Evolutionary conservation across 2,113 vertebrate species (phyloP).

Genomic region (Cyrtonyx montezumae): DNA sequence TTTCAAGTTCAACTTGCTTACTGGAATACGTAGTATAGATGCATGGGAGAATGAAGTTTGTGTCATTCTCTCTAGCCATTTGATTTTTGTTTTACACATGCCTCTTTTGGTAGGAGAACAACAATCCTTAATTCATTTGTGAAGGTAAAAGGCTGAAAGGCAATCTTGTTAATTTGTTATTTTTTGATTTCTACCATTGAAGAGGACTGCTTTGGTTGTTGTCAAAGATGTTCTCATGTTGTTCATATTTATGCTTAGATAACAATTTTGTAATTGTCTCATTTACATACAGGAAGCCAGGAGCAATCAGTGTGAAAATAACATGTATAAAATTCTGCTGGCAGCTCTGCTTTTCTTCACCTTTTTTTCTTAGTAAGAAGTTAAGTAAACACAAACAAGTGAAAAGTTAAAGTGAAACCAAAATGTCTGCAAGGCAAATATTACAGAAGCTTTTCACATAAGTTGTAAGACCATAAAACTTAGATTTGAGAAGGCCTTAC

Average conservation of each 20-base stretch:
- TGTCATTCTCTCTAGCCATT: background rate
- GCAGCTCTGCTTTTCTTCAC: background rate
- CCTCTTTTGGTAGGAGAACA: background rate
- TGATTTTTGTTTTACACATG: background rate
- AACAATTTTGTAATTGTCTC: background rate
- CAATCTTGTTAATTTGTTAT: background rate
- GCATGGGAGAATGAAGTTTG: background rate
- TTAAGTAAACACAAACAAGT: background rate
- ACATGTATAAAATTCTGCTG: background rate
- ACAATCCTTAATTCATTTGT: background rate
- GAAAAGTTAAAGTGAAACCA: background rate
- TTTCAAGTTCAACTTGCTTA: background rate
- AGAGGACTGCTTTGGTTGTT: background rate
- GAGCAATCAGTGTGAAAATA: background rate
- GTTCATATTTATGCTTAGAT: background rate
- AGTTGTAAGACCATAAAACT: background rate
- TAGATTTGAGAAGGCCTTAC: background rate
- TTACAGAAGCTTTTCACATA: background rate
- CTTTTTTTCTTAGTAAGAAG: background rate
- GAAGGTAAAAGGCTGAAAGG: background rate
- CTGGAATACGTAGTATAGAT: background rate
- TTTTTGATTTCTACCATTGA: background rate
- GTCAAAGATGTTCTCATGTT: background rate
- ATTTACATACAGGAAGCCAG: background rate
- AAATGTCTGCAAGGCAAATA: background rate